Base-by-base conservation (phyloP, 2,888 invertebrate genomes). In the Pherbina coryleti region DNA sequence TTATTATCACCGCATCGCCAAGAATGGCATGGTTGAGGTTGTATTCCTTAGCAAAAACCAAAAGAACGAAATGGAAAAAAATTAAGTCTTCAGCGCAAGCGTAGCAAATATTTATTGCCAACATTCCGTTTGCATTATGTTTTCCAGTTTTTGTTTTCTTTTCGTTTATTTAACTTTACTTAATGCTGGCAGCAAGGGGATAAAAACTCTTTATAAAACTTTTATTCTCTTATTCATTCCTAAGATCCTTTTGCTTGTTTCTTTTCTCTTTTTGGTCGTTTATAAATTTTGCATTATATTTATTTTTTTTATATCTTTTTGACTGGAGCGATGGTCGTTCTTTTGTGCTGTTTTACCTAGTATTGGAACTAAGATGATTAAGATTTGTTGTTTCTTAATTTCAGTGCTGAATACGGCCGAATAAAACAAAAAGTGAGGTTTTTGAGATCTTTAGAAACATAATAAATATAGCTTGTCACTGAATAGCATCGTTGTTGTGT, bases 31-130 rank as follows among this genome's bases (percentile, higher is more conserved):
- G 11, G 44, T n/a, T 60, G 22, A 25, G 51, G 34, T 25, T 62
- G 22, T 62, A 14, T 17, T 64, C 53, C 9, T 8, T 28, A 28
- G 60, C 60, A 53, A 67, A 44, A 62, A 37, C 69, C 53, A 51
- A n/a, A 25, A 22, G 60, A 51, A 66, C 31, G 34, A 64, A 34
- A 31, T 19, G 57, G 22, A 25, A 74, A 55, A 75, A 67, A 67
- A 67, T 75, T 67, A 34, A 73, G 53, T 78, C 57, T 76, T 71
- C 79, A 76, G 79, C 79, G 71, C 80, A 81, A 83, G 83, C 86
- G 84, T 85, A 83, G 86, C 86, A 84, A 86, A 85, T 85, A 84
- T 86, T 85, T 86, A 85, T 85, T 85, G 84, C 78, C 69, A 83
- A 82, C 85, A 85, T 85, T 86, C 84, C 86, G 83, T 82, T 85